Percentiles rank a stretch among this genome's conserved stretches.
These are phyloP conservation scores for Otus sunia DNA, from an alignment of 2,113 vertebrate genomes.

Conservation along the genomic window DNA sequence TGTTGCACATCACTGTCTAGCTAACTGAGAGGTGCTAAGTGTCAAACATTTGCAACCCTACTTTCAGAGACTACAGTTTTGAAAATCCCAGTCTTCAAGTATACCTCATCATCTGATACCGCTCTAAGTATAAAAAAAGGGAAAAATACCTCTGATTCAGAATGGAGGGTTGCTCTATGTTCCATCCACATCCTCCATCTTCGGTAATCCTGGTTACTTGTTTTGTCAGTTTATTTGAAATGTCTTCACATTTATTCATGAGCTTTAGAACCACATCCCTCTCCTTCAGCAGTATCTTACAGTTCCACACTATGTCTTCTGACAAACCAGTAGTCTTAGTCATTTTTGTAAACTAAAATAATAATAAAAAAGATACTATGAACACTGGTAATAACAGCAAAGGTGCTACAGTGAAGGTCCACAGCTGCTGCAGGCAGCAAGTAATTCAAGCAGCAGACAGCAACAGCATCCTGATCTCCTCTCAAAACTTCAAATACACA, in stretches of 20 bases:
- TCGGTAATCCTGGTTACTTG: constrained; percentile 85
- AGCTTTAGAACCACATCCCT: constrained; percentile 88
- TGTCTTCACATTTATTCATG: constrained; percentile 92
- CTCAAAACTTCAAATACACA: background rate
- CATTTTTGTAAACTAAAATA: constrained; percentile 78
- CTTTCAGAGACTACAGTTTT: background rate
- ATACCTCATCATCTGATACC: background rate
- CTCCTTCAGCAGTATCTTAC: constrained; percentile 88
- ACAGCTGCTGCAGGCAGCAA: background rate
- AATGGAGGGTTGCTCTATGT: constrained; percentile 81
- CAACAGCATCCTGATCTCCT: rapidly evolving
- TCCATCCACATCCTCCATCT: constrained; percentile 72
- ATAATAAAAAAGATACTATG: background rate
- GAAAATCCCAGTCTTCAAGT: background rate
- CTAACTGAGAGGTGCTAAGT: background rate
- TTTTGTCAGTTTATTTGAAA: constrained; percentile 87
- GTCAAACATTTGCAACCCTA: background rate
- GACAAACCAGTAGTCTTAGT: constrained; percentile 82
- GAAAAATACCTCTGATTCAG: constrained; percentile 83
- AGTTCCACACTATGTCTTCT: constrained; percentile 84
- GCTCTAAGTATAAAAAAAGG: background rate
- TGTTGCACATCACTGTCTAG: background rate
- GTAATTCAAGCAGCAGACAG: background rate
- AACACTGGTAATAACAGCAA: background rate
- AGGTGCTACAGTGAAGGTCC: background rate